phyloP scores from a whole-genome alignment of 2,113 vertebrate genomes.

The Peromyscus polionotus region DNA sequence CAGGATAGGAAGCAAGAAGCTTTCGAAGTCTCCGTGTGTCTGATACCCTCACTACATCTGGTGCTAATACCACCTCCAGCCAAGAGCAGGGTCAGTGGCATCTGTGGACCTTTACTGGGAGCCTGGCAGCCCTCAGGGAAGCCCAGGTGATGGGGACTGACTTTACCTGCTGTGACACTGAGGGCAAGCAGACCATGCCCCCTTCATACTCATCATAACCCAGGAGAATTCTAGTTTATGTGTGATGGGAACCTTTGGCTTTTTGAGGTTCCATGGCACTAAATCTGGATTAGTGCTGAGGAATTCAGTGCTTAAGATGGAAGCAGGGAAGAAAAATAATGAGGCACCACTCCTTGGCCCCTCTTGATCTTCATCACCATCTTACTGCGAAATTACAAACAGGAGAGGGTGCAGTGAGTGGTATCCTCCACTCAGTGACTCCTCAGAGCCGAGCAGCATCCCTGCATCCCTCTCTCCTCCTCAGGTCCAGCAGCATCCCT shows the following conservation, averaged over 20 bases:
- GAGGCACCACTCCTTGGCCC: fast-evolving
- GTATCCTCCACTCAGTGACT: neutral
- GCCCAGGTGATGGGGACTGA: neutral
- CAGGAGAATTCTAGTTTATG: neutral
- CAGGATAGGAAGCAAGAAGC: neutral
- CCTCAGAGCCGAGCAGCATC: neutral
- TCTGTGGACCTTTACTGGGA: neutral
- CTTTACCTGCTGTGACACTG: neutral
- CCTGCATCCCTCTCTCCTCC: too few species aligned
- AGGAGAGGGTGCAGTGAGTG: neutral
- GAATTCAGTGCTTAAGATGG: neutral
- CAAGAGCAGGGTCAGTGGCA: fast-evolving
- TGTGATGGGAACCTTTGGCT: neutral
- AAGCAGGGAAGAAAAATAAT: fast-evolving
- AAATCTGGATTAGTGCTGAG: neutral
- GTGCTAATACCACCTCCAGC: neutral
- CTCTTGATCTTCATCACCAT: fast-evolving
- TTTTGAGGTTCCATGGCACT: fast-evolving
- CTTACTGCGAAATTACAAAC: neutral
- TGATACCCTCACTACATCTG: neutral
- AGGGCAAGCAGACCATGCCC: neutral
- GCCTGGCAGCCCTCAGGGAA: neutral
- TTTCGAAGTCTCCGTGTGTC: neutral
- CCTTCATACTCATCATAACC: neutral
- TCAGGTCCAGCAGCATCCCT: too few species aligned